phyloP scores from a whole-genome alignment of 2,113 vertebrate species.

The Psilopogon haemacephalus region DNA sequence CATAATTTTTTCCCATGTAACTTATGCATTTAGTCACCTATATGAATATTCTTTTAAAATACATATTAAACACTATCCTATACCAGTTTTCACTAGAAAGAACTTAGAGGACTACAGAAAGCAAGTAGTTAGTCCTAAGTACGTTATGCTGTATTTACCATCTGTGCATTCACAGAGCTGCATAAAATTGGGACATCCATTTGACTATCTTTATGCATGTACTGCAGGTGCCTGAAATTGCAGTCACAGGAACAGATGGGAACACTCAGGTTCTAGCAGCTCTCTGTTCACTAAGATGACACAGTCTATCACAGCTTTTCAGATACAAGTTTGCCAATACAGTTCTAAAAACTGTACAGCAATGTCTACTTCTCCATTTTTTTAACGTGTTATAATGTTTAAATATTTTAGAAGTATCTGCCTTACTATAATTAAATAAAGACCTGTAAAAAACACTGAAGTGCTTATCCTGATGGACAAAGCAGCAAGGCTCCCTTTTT shows the following conservation, averaged over 20 bases:
- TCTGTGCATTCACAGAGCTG: background rate
- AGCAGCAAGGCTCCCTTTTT: background rate
- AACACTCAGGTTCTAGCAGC: background rate
- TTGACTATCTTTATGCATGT: background rate
- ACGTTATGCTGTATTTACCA: background rate
- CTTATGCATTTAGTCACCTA: background rate
- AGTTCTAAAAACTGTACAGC: background rate
- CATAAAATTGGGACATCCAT: background rate
- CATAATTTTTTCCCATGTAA: background rate
- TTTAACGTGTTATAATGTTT: background rate
- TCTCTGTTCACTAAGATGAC: background rate
- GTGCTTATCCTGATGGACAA: background rate
- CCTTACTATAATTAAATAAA: background rate
- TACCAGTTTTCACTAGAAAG: background rate
- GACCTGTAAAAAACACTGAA: background rate
- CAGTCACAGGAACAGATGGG: background rate
- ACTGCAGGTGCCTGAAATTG: background rate
- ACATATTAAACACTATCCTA: background rate
- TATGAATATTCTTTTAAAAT: background rate
- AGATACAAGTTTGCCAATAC: no score
- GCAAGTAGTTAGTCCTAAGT: background rate
- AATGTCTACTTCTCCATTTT: background rate
- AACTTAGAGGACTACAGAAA: background rate
- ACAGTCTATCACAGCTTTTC: background rate
- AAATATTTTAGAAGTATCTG: background rate